Evolutionary conservation across 2,797 vertebrate genomes (phyloP).

Genomic region (Paguma larvata): DNA sequence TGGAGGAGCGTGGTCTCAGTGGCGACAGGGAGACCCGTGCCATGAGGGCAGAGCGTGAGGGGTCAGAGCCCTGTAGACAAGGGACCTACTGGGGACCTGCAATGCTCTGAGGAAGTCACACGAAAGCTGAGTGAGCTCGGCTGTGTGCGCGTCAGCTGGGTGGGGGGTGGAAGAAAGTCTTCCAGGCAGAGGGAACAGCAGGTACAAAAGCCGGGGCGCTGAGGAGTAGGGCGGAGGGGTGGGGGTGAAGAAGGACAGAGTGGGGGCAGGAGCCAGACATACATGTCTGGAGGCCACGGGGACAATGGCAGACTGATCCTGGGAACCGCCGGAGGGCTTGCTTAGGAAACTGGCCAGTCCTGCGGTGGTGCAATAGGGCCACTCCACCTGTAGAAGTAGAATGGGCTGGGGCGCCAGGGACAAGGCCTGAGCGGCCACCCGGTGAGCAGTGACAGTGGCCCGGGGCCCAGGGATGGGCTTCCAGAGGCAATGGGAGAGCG

Average conservation of each 20-base stretch:
- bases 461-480: no score
- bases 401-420: fast-evolving
- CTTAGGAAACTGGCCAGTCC: no score
- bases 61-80: not conserved
- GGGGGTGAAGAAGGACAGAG: not conserved
- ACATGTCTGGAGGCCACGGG: not conserved
- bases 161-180: not conserved
- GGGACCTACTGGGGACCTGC: not conserved
- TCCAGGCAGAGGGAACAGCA: not conserved
- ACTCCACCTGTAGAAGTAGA: not conserved
- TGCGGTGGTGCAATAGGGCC: not conserved
- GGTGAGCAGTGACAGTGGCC: fast-evolving
- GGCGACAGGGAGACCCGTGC: no score
- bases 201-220: not conserved
- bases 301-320: fast-evolving
- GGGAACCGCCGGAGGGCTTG: fast-evolving
- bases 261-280: not conserved
- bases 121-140: not conserved
- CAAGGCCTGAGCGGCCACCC: not conserved
- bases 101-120: not conserved
- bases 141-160: fast-evolving
- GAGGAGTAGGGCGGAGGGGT: fast-evolving
- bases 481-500: not conserved
- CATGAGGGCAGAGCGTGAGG: not conserved
- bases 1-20: fast-evolving